Percentiles rank a stretch among this genome's conserved stretches.
phyloP scores from a whole-genome alignment of 1,140 invertebrate genomes.

The Vollenhovia emeryi region DNA sequence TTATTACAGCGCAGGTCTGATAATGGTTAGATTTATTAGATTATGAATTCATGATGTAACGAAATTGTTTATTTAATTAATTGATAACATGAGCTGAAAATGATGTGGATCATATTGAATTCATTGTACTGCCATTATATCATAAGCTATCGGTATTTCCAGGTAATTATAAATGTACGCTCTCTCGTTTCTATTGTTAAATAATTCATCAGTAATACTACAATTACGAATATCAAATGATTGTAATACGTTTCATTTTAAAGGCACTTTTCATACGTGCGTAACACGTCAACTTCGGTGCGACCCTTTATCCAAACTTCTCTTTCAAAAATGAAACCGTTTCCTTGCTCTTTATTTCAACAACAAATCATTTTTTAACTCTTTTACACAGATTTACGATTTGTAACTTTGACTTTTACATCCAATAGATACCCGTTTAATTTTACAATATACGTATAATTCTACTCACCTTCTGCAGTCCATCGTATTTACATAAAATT shows the following conservation, averaged over 20 bases:
- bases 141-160: conserved; percentile 55
- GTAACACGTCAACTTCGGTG: conserved; percentile 1
- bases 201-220: conserved; percentile 46
- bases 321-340: background rate
- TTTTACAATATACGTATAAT: background rate
- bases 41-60: conserved; percentile 44
- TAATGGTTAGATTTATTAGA: conserved; percentile 54
- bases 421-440: background rate
- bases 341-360: conserved; percentile 1
- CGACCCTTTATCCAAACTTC: background rate
- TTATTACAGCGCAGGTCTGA: conserved; percentile 14
- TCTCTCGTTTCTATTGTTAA: conserved; percentile 52
- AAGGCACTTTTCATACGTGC: background rate
- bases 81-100: conserved; percentile 53
- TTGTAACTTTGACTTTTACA: background rate
- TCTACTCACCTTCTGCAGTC: background rate
- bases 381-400: background rate
- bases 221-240: conserved; percentile 58
- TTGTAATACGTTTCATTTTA: conserved; percentile 21
- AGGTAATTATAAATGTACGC: conserved; percentile 46
- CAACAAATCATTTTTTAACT: background rate
- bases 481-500: conserved; percentile 5
- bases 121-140: conserved; percentile 60
- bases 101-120: conserved; percentile 55
- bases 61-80: conserved; percentile 59